Base-by-base conservation (phyloP, 2,888 invertebrate genomes). In the Notodonta ziczac region DNA sequence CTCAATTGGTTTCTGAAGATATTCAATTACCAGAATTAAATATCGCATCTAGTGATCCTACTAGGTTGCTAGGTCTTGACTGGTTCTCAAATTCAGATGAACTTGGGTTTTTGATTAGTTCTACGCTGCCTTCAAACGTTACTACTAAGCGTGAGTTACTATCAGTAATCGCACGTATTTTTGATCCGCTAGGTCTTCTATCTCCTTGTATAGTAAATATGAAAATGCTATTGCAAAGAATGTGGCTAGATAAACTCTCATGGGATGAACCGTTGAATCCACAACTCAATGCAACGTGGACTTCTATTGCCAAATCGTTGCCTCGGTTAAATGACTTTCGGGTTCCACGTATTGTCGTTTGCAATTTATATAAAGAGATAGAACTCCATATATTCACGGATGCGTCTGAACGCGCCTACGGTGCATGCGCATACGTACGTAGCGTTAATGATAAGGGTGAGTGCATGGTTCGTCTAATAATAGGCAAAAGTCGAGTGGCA, bases 311-410 rank as follows among this genome's bases (percentile, higher is more conserved):
- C 13, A 39, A 48, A 5, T 13, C 48, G 4, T 70, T 76, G 32
- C 68, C 67, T 1, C 0, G 9, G 6, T 14, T 77, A n/a, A 72
- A 70, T 57, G 32, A 65, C 9, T n/a, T 76, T 42, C 53, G 57
- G 6, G 61, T 77, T 8, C 71, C 76, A 32, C 69, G 77, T 2
- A 57, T 10, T 55, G 70, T 73, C 16, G 24, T 71, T 13, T 76
- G 70, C 62, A 53, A 67, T 57, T 66, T 62, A 10, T 54, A 53
- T 42, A 57, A 24, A 2, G 9, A 9, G 0, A 0, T 73, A 39
- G 75, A 81, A 13, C 42, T 77, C 12, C 78, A 79, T 60, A 61
- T 75, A 0, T 78, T 76, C 55, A 60, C 70, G 6, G 78, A 79
- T 51, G 77, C 79, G 0, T 80, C 79, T 8, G 67, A 77, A 53